A percentile compares a stretch with the other conserved stretches of the same genome.
These are phyloP conservation scores for Unio delphinus DNA, from an alignment of 2,888 invertebrate genomes.

Conservation along the genomic window DNA sequence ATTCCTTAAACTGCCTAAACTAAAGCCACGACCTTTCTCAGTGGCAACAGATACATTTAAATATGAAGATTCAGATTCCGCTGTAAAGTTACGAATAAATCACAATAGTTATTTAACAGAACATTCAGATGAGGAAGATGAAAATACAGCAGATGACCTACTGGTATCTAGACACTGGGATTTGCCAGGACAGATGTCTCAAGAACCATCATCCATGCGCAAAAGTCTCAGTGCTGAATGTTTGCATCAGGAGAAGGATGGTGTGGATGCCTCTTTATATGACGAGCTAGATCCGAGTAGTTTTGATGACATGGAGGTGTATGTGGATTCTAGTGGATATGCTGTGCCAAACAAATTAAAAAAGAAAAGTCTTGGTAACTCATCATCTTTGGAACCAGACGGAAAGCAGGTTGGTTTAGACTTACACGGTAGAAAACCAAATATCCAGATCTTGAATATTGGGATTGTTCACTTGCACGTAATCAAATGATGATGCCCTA, in stretches of 20 bases:
- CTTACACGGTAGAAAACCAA: constrained; percentile 1
- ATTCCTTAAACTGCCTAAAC: constrained; percentile 39
- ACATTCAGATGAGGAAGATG: constrained; percentile 7
- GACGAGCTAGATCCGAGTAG: constrained; percentile 10
- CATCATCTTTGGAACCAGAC: constrained; percentile 5
- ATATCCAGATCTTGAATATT: neutral
- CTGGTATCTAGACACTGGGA: constrained; percentile 44
- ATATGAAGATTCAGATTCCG: constrained; percentile 23
- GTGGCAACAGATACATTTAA: constrained; percentile 27
- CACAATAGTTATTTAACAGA: neutral
- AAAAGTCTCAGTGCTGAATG: constrained; percentile 61
- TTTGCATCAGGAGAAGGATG: constrained; percentile 38
- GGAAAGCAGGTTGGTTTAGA: neutral
- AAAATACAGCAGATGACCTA: constrained; percentile 6
- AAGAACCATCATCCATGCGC: constrained; percentile 33
- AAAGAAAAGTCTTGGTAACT: constrained; percentile 15
- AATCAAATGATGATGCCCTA: too few relatives aligned
- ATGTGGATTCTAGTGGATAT: constrained; percentile 60
- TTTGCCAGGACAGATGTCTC: constrained; percentile 26
- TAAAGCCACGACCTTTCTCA: constrained; percentile 34
- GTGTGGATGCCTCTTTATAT: constrained; percentile 24
- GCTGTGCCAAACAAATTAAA: constrained; percentile 56
- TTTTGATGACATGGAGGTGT: constrained; percentile 48
- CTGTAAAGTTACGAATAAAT: neutral
- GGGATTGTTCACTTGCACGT: too few relatives aligned